Evolutionary conservation across 2,113 vertebrate genomes (phyloP), one percentile per base, ranked within the genome.

Genomic region (Syngnathus scovelli): DNA sequence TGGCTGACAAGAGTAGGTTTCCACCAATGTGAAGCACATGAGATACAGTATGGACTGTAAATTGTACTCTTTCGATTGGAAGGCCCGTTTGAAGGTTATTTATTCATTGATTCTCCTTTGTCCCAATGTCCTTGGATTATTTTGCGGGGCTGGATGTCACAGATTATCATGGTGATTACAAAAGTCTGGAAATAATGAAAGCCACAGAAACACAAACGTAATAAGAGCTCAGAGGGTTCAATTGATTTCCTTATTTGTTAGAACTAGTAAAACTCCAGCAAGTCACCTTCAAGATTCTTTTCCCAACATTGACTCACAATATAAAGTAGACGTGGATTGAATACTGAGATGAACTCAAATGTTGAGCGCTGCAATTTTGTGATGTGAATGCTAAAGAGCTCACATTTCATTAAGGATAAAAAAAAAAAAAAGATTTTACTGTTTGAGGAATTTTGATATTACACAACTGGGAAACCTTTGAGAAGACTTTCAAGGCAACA

Each of bases 201-300:
- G 44, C 21, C 52, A 55, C 4, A n/a, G 2, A 54, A 54, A 21
- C n/a, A 55, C n/a, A 23, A 55, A 55, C n/a, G n/a, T n/a, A 16
- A 43, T 43, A 46, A 16, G 44, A 54, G 15, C 51, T 54, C 8
- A 9, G 51, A 54, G 19, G 51, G 15, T 54, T 1, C 0, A 51
- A 16, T 51, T 5, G 16, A 18, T 51, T 51, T 19, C 7, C 18
- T 15, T 51, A 9, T 43, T 43, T 43, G 41, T 43, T 11, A 1
- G 6, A 39, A 39, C 39, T 7, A 44, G 43, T 13, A 4, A 3
- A 46, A 46, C 44, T 46, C 44, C 23, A 55, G 21, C 3, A 55
- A n/a, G 44, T 74, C 54, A 60, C 37, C 46, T 43, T 72, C 58
- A 67, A 11, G n/a, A 54, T 33, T 59, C 6, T 16, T 13, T n/a